These are phyloP conservation scores for Phalacrocorax pelagicus DNA, from an alignment of 2,113 vertebrate genomes.

Conservation along the genomic window DNA sequence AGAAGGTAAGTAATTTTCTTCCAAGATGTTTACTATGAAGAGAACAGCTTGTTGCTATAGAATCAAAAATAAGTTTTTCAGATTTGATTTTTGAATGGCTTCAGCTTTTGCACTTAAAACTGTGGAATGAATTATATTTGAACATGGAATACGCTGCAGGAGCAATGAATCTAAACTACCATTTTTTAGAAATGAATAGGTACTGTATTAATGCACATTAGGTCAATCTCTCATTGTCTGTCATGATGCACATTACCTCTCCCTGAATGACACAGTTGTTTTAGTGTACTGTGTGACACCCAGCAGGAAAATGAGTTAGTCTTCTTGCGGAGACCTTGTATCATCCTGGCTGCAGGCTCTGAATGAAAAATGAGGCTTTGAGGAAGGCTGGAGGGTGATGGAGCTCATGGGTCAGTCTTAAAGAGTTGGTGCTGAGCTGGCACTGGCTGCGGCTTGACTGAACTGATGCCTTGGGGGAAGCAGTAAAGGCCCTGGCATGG, in stretches of 20 bases:
- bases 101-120: neutral
- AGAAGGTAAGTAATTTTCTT: neutral
- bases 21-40: neutral
- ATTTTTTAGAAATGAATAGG: neutral
- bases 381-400: neutral
- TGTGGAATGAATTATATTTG: neutral
- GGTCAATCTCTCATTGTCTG: neutral
- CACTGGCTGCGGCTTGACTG: accelerated
- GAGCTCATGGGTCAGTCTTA: accelerated
- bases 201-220: neutral
- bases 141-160: neutral
- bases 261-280: neutral
- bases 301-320: neutral
- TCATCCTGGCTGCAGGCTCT: neutral
- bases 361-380: neutral
- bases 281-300: neutral
- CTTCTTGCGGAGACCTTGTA: neutral
- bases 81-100: slow-evolving; percentile 10
- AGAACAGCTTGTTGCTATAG: neutral
- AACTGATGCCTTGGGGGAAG: accelerated
- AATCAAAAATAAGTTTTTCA: neutral
- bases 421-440: neutral
- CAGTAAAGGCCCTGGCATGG: neutral
- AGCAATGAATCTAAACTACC: neutral
- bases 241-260: neutral